phyloP scores from a whole-genome alignment of 1,140 invertebrate species.

The Bombus haemorrhoidalis region DNA sequence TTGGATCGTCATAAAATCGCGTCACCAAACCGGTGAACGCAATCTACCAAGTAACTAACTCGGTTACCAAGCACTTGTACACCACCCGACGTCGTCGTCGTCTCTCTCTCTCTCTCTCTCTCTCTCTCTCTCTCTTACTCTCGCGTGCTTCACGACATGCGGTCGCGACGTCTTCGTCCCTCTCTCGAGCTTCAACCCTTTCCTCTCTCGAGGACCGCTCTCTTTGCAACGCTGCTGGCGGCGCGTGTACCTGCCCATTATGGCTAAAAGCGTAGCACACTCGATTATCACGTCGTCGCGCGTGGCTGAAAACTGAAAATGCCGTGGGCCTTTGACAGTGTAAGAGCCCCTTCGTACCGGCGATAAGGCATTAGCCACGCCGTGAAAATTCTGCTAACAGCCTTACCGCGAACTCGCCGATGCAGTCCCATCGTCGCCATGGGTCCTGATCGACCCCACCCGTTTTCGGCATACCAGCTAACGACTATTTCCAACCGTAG shows the following conservation, averaged over 20 bases:
- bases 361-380: slow-evolving; percentile 37
- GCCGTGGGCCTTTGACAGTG: slow-evolving; percentile 63
- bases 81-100: slow-evolving; percentile 26
- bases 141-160: slow-evolving; percentile 50
- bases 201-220: slow-evolving; percentile 19
- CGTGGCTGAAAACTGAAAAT: slow-evolving; percentile 78
- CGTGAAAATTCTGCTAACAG: slow-evolving; percentile 49
- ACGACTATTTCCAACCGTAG: too few species aligned
- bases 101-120: too few species aligned
- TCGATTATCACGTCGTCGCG: slow-evolving; percentile 80
- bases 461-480: neutral
- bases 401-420: slow-evolving; percentile 34
- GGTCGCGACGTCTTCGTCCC: slow-evolving; percentile 36
- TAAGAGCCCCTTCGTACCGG: slow-evolving; percentile 39
- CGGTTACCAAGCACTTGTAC: slow-evolving; percentile 80
- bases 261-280: slow-evolving; percentile 81
- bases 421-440: neutral
- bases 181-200: neutral
- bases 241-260: slow-evolving; percentile 79
- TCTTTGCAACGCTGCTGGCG: slow-evolving; percentile 41
- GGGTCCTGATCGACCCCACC: slow-evolving; percentile 17
- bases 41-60: slow-evolving; percentile 81
- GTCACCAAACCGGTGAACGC: slow-evolving; percentile 77
- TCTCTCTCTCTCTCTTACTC: neutral
- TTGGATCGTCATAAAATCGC: slow-evolving; percentile 71